A percentile compares a stretch with the other conserved stretches of the same genome.
Conservation (phyloP, 2,888 invertebrate species). For the Linnaemya vulpina region DNA sequence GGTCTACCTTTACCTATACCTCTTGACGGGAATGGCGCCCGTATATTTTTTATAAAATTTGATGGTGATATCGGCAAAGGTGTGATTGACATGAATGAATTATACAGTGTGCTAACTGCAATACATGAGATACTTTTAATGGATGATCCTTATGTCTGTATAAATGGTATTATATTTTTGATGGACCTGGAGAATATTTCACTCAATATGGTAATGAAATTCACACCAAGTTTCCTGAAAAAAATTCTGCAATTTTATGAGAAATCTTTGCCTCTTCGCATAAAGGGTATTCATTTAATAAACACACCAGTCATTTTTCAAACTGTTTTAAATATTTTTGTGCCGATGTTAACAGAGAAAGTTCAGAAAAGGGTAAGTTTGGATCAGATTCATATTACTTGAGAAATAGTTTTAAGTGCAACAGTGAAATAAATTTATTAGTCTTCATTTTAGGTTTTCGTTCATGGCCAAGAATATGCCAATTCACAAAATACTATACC, state of each 20-base stretch:
- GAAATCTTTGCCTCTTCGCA: slow-evolving; percentile 86
- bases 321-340: slow-evolving; percentile 84
- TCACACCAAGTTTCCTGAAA: slow-evolving; percentile 85
- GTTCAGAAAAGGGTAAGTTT: slow-evolving; percentile 85
- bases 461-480: slow-evolving; percentile 84
- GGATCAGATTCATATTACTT: neutral
- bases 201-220: slow-evolving; percentile 85
- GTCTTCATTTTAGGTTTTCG: slow-evolving; percentile 82
- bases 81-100: slow-evolving; percentile 80
- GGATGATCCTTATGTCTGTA: slow-evolving; percentile 84
- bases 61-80: slow-evolving; percentile 85
- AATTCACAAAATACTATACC: slow-evolving; percentile 84
- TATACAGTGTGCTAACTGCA: slow-evolving; percentile 84
- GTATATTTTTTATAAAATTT: slow-evolving; percentile 83
- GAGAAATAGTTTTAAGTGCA: neutral
- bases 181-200: slow-evolving; percentile 85
- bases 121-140: slow-evolving; percentile 85
- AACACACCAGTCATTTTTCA: slow-evolving; percentile 86
- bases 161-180: slow-evolving; percentile 84
- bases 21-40: slow-evolving; percentile 83
- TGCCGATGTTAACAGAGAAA: slow-evolving; percentile 85
- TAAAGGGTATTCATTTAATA: slow-evolving; percentile 85
- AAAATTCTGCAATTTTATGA: slow-evolving; percentile 84
- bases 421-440: neutral
- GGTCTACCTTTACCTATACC: slow-evolving; percentile 76